phyloP scores from a whole-genome alignment of 2,888 invertebrate genomes.

The Ellobium chinense region DNA sequence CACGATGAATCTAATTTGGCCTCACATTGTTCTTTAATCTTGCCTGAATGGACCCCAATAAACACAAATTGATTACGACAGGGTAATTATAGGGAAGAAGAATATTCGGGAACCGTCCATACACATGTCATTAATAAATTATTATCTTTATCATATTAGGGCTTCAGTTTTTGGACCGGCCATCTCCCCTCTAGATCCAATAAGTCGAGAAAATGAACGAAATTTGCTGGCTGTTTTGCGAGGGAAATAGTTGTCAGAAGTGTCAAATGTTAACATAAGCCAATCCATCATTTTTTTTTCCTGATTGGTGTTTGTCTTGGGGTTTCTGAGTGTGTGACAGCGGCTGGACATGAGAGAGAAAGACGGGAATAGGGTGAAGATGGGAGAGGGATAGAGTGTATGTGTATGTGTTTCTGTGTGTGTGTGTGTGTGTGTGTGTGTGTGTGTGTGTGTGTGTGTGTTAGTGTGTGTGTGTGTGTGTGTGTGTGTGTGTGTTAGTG shows the following conservation, averaged over 20 bases:
- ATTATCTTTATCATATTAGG: neutral
- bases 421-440: neutral
- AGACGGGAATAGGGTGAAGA: neutral
- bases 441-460: neutral
- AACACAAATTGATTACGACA: neutral
- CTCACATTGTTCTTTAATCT: neutral
- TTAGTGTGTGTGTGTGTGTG: neutral
- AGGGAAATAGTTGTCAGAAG: conserved; percentile 17
- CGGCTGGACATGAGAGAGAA: neutral
- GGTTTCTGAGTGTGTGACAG: neutral
- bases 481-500: neutral
- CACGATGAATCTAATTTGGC: neutral
- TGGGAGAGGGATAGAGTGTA: neutral
- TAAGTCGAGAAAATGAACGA: neutral
- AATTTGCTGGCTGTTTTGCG: neutral
- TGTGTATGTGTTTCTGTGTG: neutral
- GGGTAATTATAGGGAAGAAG: neutral
- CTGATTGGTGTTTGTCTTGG: neutral
- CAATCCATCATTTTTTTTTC: conserved; percentile 13
- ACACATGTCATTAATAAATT: neutral
- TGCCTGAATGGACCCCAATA: neutral
- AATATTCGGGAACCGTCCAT: neutral
- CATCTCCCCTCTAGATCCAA: neutral
- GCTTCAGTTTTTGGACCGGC: neutral
- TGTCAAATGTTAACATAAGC: conserved; percentile 46